Percentiles rank a stretch among this genome's conserved stretches.
These are phyloP conservation scores for Lagopus muta DNA, from an alignment of 2,113 vertebrate genomes.

Conservation along the genomic window DNA sequence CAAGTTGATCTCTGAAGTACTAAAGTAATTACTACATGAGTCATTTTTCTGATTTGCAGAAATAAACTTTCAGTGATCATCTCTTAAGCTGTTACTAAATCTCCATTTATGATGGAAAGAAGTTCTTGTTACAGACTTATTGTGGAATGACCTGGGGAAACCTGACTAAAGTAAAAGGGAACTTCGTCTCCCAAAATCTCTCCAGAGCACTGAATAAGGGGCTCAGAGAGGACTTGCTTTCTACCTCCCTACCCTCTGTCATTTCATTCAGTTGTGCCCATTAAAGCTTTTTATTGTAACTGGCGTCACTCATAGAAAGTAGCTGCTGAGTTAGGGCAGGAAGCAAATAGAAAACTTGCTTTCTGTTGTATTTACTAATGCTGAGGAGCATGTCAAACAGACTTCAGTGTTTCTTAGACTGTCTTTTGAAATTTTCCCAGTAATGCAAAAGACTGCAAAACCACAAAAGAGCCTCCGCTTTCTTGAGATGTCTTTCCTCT, in stretches of 20 bases:
- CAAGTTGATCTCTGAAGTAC: not conserved
- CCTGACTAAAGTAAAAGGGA: not conserved
- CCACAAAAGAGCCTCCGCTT: not conserved
- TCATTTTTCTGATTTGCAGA: not conserved
- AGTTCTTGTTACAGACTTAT: not conserved
- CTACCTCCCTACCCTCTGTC: not conserved
- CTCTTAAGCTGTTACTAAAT: not conserved
- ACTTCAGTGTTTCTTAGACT: not conserved
- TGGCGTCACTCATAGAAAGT: accelerated
- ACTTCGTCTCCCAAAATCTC: not conserved
- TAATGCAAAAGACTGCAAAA: not conserved
- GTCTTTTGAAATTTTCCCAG: not conserved
- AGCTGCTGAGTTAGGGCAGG: not conserved
- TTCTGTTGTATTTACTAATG: not conserved
- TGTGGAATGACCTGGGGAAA: not conserved
- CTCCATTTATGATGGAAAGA: not conserved
- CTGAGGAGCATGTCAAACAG: not conserved
- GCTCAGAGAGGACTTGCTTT: not conserved
- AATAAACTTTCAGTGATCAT: not conserved
- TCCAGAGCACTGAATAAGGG: not conserved
- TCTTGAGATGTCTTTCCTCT: not conserved
- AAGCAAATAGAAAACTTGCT: not conserved
- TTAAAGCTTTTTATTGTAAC: not conserved
- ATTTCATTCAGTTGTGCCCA: not conserved
- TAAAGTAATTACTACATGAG: not conserved